phyloP scores from a whole-genome alignment of 2,797 vertebrate genomes.

The Anomalospiza imberbis region DNA sequence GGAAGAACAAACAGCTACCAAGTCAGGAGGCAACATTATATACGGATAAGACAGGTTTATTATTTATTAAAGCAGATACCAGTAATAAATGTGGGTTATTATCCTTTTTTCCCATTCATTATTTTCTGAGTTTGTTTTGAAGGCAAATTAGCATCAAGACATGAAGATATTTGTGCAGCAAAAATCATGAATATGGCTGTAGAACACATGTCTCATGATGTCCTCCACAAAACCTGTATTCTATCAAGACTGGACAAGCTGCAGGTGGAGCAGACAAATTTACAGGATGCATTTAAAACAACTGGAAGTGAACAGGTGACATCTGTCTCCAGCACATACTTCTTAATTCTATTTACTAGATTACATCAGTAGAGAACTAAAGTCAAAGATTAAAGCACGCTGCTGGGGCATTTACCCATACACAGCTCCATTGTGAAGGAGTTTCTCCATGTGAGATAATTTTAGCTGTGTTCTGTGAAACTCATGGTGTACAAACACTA shows the following conservation, averaged over 20 bases:
- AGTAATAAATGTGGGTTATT: background rate
- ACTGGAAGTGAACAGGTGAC: background rate
- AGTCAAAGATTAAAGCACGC: background rate
- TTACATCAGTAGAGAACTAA: background rate
- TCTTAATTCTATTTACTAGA: background rate
- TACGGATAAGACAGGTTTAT: background rate
- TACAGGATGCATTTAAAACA: background rate
- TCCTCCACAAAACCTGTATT: background rate
- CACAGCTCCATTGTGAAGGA: background rate
- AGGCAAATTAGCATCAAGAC: background rate
- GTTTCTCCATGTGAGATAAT: background rate
- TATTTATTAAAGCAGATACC: background rate
- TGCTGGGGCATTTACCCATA: background rate
- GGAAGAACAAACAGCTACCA: background rate
- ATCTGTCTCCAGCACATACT: background rate
- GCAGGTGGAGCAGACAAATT: background rate
- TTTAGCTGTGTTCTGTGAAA: slow-evolving; percentile 10
- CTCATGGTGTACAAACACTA: slow-evolving; percentile 15
- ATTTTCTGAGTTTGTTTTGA: background rate
- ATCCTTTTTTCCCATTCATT: background rate
- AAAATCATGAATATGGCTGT: background rate
- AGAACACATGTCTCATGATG: background rate
- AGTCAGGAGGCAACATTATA: background rate
- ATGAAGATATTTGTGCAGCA: background rate
- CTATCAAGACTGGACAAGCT: background rate